Evolutionary conservation across 2,888 invertebrate genomes (phyloP).

Genomic region (Eulithis testata): DNA sequence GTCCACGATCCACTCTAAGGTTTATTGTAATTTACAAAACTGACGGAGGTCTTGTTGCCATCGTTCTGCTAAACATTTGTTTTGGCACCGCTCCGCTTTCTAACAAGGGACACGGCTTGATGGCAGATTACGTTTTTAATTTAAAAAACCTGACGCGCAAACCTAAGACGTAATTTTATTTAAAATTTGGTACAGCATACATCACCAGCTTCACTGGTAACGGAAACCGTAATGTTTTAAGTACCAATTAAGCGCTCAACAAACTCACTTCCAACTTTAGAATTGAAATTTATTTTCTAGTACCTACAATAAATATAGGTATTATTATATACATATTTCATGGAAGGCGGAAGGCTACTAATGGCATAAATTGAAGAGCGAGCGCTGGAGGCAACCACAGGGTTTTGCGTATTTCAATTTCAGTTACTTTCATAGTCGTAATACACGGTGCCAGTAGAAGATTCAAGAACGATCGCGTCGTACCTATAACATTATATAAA

Average conservation of each 20-base stretch:
- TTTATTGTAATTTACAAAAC: constrained; percentile 83
- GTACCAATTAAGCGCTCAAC: constrained; percentile 52
- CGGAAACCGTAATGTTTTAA: constrained; percentile 40
- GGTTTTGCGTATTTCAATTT: constrained; percentile 80
- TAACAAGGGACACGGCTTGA: constrained; percentile 43
- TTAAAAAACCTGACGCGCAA: constrained; percentile 37
- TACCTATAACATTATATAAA: constrained; percentile 55
- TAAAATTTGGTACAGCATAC: constrained; percentile 35
- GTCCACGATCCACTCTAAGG: constrained; percentile 74
- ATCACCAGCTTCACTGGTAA: constrained; percentile 36
- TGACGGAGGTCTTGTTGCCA: constrained; percentile 74
- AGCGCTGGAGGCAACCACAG: constrained; percentile 69
- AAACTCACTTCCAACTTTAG: constrained; percentile 58
- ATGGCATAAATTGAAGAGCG: constrained; percentile 78
- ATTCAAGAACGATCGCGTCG: constrained; percentile 63
- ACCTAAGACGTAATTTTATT: constrained; percentile 23
- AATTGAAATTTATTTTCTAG: constrained; percentile 56
- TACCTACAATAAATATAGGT: constrained; percentile 48
- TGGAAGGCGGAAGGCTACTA: constrained; percentile 69
- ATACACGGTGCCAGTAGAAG: constrained; percentile 53
- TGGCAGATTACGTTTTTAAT: constrained; percentile 50
- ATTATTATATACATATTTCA: constrained; percentile 59
- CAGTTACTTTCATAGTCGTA: constrained; percentile 62
- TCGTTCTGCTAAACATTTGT: constrained; percentile 69
- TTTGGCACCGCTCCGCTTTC: constrained; percentile 60